These are phyloP conservation scores for Eulemur macaco DNA, from an alignment of 2,113 vertebrate species.

Conservation along the genomic window DNA sequence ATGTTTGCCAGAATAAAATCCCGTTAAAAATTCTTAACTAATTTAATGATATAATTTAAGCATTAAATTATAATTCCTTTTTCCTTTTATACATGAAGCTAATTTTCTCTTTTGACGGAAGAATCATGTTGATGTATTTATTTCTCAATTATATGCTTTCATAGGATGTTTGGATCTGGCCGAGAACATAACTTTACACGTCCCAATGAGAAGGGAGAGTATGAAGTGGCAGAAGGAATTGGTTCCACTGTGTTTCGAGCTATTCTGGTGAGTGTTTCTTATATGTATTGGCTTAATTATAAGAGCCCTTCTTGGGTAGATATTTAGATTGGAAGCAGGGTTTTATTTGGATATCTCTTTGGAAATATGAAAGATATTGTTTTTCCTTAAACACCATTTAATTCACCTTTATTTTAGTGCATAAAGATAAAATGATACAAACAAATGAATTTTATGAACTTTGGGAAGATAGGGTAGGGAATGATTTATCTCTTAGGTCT, in stretches of 20 bases:
- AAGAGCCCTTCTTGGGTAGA: background rate
- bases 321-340: background rate
- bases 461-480: background rate
- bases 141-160: conserved; percentile 42
- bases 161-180: conserved; percentile 98
- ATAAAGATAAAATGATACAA: background rate
- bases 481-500: conserved; percentile 16
- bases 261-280: conserved; percentile 91
- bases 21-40: conserved; percentile 31
- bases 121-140: background rate
- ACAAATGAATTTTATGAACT: conserved; percentile 14
- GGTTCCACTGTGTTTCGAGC: conserved; percentile 98
- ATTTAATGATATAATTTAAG: conserved; percentile 3
- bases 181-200: conserved; percentile 99
- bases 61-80: conserved; percentile 37
- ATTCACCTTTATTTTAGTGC: conserved; percentile 35
- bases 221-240: conserved; percentile 98
- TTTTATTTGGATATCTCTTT: conserved; percentile 28
- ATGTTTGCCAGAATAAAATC: conserved; percentile 33
- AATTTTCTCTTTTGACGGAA: background rate
- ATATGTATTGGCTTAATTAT: background rate
- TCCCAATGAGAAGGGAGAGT: conserved; percentile 98
- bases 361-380: background rate
- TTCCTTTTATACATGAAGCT: conserved; percentile 18
- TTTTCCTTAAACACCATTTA: conserved; percentile 11